Base-by-base conservation (phyloP, 2,797 vertebrate genomes). In the Propithecus perrieri region DNA sequence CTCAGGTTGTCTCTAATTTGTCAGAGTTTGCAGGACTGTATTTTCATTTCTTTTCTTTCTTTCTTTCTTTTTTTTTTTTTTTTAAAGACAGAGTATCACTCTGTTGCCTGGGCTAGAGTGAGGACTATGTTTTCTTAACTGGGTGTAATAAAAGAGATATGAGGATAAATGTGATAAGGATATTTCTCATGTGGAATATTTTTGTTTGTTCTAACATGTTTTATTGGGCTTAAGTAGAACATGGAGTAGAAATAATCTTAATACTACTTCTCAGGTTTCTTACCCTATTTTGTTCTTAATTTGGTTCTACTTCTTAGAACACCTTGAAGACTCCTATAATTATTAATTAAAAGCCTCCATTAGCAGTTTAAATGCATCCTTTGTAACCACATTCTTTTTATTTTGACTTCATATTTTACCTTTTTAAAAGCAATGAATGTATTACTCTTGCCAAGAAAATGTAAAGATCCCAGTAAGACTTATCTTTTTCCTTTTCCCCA, bases 151-250 rank as follows among this genome's bases (percentile, higher is more conserved):
- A 74, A 61, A 69, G 55, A 67, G 41, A 59, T 71, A 11, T 7
- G 59, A 80, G 43, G 33, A 84, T 81, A 74, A 86, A 78, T 65
- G 22, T 17, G 63, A 83, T n/a, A 72, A 65, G 61, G 35, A 38
- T 46, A 86, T 92, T 94, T 86, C 74, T 90, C 46, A n/a, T 80
- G n/a, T 71, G n/a, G 5, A 50, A 33, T 75, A 10, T 30, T 81
- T 95, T 89, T 81, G 74, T 95, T 89, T 79, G 71, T 72, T 85
- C 67, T 78, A 53, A 83, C 28, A 55, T 41, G 20, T 87, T 87
- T 88, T 80, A 57, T n/a, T 93, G 41, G 46, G 26, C 18, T 71
- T 89, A 83, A 22, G 4, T 79, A 90, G 69, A n/a, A 35, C 84
- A 57, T 20, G 41, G 46, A 86, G 57, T 92, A 33, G 69, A 84